Percentiles rank a stretch among this genome's conserved stretches.
Conservation (phyloP, 2,888 invertebrate genomes). For the Gnatocerus cornutus region DNA sequence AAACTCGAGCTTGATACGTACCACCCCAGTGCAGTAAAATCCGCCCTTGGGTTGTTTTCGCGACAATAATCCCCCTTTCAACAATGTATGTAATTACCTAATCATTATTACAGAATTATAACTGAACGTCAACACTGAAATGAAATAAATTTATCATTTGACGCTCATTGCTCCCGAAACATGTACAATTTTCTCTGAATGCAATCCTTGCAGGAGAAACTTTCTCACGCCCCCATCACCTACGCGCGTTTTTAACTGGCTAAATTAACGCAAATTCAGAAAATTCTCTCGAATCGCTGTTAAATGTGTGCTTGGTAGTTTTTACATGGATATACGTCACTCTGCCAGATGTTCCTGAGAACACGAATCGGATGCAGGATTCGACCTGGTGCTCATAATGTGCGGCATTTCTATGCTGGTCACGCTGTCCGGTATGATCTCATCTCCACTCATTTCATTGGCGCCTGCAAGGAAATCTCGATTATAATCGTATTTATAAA, state of each 20-base stretch:
- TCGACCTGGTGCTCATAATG: constrained; percentile 36
- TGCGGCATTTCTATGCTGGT: constrained; percentile 48
- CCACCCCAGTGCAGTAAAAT: constrained; percentile 21
- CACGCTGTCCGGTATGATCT: constrained; percentile 53
- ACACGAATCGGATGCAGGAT: constrained; percentile 39
- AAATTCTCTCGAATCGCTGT: constrained; percentile 40
- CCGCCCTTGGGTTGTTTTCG: constrained; percentile 43
- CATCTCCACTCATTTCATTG: constrained; percentile 55
- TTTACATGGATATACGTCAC: constrained; percentile 26
- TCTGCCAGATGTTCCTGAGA: constrained; percentile 41
- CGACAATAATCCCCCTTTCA: constrained; percentile 52
- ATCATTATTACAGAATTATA: constrained; percentile 62
- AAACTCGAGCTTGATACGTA: constrained; percentile 31
- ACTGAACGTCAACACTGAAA: constrained; percentile 59
- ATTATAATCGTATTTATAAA: constrained; percentile 57
- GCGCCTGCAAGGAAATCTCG: constrained; percentile 59
- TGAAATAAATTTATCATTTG: constrained; percentile 54
- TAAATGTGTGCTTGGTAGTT: constrained; percentile 3
- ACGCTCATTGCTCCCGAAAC: constrained; percentile 21
- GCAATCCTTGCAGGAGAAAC: constrained; percentile 53
- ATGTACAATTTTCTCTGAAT: not conserved
- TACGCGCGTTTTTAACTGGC: constrained; percentile 36
- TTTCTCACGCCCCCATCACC: constrained; percentile 45
- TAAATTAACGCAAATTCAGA: constrained; percentile 49
- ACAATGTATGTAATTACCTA: constrained; percentile 62